phyloP scores from a whole-genome alignment of 2,888 invertebrate genomes.

The Catonia carolina region DNA sequence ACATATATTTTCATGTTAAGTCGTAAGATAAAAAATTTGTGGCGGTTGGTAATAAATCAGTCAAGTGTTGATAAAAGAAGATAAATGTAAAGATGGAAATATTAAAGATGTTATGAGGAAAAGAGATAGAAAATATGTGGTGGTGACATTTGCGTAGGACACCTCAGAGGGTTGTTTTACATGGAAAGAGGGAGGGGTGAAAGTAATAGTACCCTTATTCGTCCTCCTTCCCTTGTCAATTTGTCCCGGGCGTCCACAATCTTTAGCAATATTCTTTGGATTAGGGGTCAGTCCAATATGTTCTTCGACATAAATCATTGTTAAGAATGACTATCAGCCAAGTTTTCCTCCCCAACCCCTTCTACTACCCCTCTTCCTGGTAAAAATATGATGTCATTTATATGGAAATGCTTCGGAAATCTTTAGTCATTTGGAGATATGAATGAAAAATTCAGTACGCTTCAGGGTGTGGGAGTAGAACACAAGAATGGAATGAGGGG shows the following conservation, averaged over 20 bases:
- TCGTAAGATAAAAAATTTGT: no score
- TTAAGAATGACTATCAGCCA: constrained; percentile 27
- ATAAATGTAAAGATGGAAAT: no score
- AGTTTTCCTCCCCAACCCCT: neutral
- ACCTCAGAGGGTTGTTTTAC: constrained; percentile 3
- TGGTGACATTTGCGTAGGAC: constrained; percentile 11
- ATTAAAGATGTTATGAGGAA: no score
- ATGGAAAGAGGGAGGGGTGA: neutral
- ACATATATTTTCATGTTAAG: no score
- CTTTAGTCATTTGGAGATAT: constrained; percentile 36
- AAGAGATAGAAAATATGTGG: neutral
- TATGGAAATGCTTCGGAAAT: constrained; percentile 31
- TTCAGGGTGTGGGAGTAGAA: neutral
- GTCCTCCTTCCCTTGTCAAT: neutral
- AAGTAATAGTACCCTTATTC: neutral
- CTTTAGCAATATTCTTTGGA: constrained; percentile 17
- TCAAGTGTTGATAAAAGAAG: no score
- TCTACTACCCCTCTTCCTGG: neutral
- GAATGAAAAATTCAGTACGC: constrained; percentile 35
- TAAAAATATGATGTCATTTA: constrained; percentile 33
- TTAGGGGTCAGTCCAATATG: constrained; percentile 27
- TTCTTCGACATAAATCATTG: constrained; percentile 30
- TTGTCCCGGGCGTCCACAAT: constrained; percentile 16
- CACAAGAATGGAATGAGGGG: neutral
- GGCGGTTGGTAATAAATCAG: no score